Base-by-base conservation (phyloP, 2,797 vertebrate genomes). In the Schizopygopsis pylzovi region DNA sequence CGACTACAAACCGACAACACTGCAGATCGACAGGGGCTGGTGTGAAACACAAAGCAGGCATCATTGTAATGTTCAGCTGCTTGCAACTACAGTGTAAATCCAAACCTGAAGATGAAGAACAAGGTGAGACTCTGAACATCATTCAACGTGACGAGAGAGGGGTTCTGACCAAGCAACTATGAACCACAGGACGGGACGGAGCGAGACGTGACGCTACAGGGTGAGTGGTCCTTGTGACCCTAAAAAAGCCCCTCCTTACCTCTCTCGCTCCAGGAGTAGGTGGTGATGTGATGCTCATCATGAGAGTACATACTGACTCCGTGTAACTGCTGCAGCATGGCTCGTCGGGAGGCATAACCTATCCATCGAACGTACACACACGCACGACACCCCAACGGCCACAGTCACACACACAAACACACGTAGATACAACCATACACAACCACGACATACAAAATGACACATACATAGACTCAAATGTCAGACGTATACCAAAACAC, bases 241-340 rank as follows among this genome's bases (percentile, higher is more conserved):
- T 83, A 71, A 43, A 43, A 20, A 20, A 22, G 45, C 67, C 84
- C 80, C 81, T 92, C 92, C 96, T 96, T 96, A 97, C 97, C 96
- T 97, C 94, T 94, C 89, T 96, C 95, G 63, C 90, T 93, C 96
- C 93, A 93, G 89, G 94, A 92, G 94, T 91, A 94, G 93, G 94
- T 86, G 91, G 95, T 80, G 93, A 8, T 90, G 94, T 94, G 95
- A 93, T 92, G 92, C 88, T 97, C 93, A 52, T 96, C 92, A 7
- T 96, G 96, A 91, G 97, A 97, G 95, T 96, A 96, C 94, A 96
- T 94, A 95, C 96, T 95, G 95, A 96, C 92, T 93, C 96, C 96
- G 0, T 95, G 96, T 87, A 96, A 96, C 94, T 97, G 97, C 94
- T 97, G 97, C 91, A 97, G 96, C 96, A 96, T 95, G 93, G 97